A percentile compares a stretch with the other conserved stretches of the same genome.
phyloP scores from a whole-genome alignment of 2,113 vertebrate genomes.

The Microtus pennsylvanicus region DNA sequence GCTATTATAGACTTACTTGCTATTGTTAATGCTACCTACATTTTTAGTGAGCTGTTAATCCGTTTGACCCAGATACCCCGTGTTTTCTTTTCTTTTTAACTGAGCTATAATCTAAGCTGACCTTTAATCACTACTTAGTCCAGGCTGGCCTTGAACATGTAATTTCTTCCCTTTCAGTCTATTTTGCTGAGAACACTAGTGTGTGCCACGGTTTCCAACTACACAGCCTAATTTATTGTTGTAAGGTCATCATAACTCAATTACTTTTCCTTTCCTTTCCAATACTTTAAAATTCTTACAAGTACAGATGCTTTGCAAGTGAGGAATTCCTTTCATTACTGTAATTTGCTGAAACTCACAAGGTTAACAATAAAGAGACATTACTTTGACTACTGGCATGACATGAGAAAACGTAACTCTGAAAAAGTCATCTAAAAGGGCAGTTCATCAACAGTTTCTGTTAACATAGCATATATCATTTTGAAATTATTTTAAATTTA shows the following conservation, averaged over 20 bases:
- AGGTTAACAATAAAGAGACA: background rate
- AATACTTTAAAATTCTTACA: background rate
- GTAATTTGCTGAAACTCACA: background rate
- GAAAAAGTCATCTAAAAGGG: background rate
- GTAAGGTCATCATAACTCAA: background rate
- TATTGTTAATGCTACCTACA: background rate
- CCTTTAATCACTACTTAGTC: background rate
- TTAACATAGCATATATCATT: background rate
- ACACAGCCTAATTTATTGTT: background rate
- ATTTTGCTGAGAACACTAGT: background rate
- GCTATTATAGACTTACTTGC: background rate
- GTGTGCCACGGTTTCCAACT: background rate
- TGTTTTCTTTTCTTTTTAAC: background rate
- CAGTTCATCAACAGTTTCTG: background rate
- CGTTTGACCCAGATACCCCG: background rate
- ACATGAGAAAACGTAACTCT: background rate
- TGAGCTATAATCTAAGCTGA: background rate
- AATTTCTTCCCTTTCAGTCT: background rate
- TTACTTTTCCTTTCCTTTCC: background rate
- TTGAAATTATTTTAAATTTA: conserved; percentile 51
- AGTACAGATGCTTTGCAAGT: background rate
- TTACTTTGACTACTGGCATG: background rate
- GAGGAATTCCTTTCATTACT: background rate
- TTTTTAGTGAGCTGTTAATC: background rate
- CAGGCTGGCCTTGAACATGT: background rate